Percentiles rank a stretch among this genome's conserved stretches.
These are phyloP conservation scores for Linnaemya vulpina DNA, from an alignment of 2,888 invertebrate species.

Conservation along the genomic window DNA sequence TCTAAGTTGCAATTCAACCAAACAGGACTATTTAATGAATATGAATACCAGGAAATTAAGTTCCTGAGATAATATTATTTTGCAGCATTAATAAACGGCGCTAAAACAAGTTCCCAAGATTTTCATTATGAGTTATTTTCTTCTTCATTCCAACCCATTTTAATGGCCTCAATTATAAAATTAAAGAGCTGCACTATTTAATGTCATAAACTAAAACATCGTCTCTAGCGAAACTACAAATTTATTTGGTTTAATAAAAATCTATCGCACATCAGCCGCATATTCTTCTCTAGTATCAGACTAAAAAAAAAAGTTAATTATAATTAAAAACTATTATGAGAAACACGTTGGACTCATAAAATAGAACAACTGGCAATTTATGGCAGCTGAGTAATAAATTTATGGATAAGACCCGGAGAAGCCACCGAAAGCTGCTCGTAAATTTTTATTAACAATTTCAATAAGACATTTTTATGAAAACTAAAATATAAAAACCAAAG, in stretches of 20 bases:
- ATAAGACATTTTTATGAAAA: not conserved
- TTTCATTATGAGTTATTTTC: not conserved
- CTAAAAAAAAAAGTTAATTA: constrained; percentile 33
- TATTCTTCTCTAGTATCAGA: constrained; percentile 39
- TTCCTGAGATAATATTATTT: not conserved
- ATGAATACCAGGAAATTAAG: not conserved
- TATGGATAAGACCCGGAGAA: not conserved
- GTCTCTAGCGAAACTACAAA: not conserved
- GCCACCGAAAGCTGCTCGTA: not conserved
- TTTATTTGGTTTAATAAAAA: constrained; percentile 10
- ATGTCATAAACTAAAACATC: not conserved
- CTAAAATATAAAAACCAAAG: not conserved
- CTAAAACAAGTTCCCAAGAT: not conserved
- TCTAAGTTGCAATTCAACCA: no score
- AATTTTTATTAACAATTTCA: constrained; percentile 13
- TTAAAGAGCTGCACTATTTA: not conserved
- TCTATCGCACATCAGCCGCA: constrained; percentile 35
- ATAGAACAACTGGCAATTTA: constrained; percentile 56
- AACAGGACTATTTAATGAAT: no score
- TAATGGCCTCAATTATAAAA: not conserved
- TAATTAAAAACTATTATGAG: constrained; percentile 63
- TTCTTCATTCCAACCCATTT: not conserved
- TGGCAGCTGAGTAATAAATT: constrained; percentile 25
- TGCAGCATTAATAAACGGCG: not conserved
- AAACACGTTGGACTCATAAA: constrained; percentile 61